Base-by-base conservation (phyloP, 53 echinoderm and acorn worm species). In the Patiria pectinifera region DNA sequence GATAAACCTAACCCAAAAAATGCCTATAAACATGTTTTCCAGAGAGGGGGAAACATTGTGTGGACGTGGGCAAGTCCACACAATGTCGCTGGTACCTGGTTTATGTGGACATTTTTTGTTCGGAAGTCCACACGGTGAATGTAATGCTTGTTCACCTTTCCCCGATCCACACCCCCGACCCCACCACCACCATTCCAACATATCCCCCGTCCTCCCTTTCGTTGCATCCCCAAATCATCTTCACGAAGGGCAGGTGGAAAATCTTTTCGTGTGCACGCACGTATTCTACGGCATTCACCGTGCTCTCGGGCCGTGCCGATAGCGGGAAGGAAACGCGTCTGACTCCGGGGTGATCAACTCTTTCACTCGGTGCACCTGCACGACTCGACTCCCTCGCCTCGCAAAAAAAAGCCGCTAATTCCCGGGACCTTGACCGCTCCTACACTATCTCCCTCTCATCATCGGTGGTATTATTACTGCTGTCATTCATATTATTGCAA, bases 361-460 rank as follows among this genome's bases (percentile, higher is more conserved):
- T 69, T 90, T 82, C 53, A 23, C 48, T 43, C 90, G 66, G 90
- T 81, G 90, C 90, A 90, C 90, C 90, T 90, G 90, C 81, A 86
- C 48, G 59, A 6, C 45, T 44, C 18, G 80, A 3, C 53, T 53
- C 53, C 8, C 5, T 53, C 35, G 35, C 35, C 35, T 35, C 35
- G 35, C 35, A 53, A 53, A 53, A 53, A 12, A 86, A 71, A 19
- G 63, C 43, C 89, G 61, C 44, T 89, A 23, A 18, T 80, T 69
- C 81, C 90, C 4, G 3, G 90, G 90, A 90, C 90, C 90, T 90
- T 90, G 90, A 90, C 90, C 90, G 90, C 7, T 23, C 43, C 62
- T 49, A 15, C 18, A 53, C 53, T 53, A 53, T 53, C 53, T 8
- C 53, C 15, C 45, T 69, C 45, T 22, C 35, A 22, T 25, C 43